These are phyloP conservation scores for Microchirus variegatus DNA, from an alignment of 2,797 vertebrate genomes.

Conservation along the genomic window DNA sequence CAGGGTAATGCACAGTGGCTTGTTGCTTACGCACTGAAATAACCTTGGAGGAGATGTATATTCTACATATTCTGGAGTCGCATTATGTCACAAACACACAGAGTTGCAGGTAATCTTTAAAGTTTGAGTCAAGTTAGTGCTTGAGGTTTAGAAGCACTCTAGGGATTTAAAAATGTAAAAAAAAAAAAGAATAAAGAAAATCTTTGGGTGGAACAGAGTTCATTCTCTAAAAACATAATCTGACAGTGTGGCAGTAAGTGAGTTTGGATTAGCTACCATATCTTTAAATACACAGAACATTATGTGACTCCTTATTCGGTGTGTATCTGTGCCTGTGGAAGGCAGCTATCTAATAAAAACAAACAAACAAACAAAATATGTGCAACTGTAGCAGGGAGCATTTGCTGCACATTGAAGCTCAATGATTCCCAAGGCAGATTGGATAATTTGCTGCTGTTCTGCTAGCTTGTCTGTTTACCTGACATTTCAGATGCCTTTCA, in stretches of 20 bases:
- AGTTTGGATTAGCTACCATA: conserved; percentile 20
- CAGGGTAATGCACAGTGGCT: not conserved
- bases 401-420: conserved; percentile 42
- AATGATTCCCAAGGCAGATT: conserved; percentile 9
- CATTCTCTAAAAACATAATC: conserved; percentile 43
- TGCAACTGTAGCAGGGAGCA: conserved; percentile 21
- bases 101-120: too few species aligned
- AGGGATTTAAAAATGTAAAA: conserved; percentile 39
- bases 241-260: conserved; percentile 28
- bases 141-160: conserved; percentile 9
- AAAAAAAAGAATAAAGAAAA: conserved; percentile 41
- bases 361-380: conserved; percentile 23
- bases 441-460: not conserved
- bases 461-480: conserved; percentile 16
- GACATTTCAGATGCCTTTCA: conserved; percentile 19
- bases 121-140: conserved; percentile 3
- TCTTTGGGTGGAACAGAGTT: conserved; percentile 15
- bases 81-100: too few species aligned
- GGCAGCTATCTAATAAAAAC: conserved; percentile 33
- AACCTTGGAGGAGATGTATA: too few species aligned
- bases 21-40: conserved; percentile 1
- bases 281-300: too few species aligned
- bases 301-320: too few species aligned
- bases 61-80: too few species aligned
- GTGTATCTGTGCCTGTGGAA: too few species aligned